phyloP scores from a whole-genome alignment of 1,140 invertebrate genomes.

The Pollicipes pollicipes region DNA sequence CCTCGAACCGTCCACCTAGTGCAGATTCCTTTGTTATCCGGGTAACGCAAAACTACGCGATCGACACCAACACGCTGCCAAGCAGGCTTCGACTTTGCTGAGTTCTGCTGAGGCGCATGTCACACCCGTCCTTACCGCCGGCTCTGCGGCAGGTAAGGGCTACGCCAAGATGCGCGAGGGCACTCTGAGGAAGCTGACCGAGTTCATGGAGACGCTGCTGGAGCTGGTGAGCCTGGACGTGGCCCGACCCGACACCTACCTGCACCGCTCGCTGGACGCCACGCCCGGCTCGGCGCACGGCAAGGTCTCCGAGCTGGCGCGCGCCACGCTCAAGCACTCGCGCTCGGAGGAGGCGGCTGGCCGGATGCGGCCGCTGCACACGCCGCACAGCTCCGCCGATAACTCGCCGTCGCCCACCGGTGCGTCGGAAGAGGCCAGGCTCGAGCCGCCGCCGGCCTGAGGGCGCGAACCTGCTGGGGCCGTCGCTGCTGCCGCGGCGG shows the following conservation, averaged over 20 bases:
- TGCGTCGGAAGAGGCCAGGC: background rate
- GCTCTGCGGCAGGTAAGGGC: slow-evolving; percentile 25
- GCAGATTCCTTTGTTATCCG: too few species aligned
- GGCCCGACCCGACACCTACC: slow-evolving; percentile 9
- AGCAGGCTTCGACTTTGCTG: too few species aligned
- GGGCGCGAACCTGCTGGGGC: too few species aligned
- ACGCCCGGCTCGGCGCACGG: background rate
- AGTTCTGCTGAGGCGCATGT: too few species aligned
- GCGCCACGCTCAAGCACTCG: background rate
- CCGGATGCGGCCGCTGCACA: background rate
- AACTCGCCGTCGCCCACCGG: background rate
- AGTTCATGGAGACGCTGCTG: slow-evolving; percentile 27
- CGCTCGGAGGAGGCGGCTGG: background rate
- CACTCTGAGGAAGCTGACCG: slow-evolving; percentile 30
- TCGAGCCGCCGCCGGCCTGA: background rate
- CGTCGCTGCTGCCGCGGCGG: too few species aligned
- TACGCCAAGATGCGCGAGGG: slow-evolving; percentile 33
- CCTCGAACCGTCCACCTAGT: too few species aligned
- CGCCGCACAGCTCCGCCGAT: background rate
- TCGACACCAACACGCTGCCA: too few species aligned
- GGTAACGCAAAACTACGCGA: too few species aligned
- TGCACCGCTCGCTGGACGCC: background rate
- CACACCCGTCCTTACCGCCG: too few species aligned
- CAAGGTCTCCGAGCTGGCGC: background rate
- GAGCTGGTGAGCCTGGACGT: slow-evolving; percentile 17